Base-by-base conservation (phyloP, 2,888 invertebrate genomes). In the Venusia cambrica region DNA sequence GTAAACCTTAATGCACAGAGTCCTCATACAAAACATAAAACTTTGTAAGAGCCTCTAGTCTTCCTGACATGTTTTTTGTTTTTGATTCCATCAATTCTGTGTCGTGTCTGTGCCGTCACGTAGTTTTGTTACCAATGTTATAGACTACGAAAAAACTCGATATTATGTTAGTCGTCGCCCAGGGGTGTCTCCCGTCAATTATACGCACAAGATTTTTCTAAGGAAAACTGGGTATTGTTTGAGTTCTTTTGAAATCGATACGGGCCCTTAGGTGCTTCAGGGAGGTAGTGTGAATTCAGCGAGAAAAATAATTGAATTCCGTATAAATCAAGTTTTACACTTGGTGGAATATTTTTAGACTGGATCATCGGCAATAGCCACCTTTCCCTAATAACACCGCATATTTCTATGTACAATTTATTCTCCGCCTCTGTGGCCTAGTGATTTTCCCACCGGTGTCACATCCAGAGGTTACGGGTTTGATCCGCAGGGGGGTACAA, bases 141-240 rank as follows among this genome's bases (percentile, higher is more conserved):
- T 61, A 67, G 63, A 56, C 50, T 17, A 14, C 8, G 19, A 26
- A 31, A 32, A 48, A 44, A 48, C 48, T 45, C 45, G 51, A 48
- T 51, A n/a, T n/a, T n/a, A 46, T 55, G 62, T 68, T 67, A 63
- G 57, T 60, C 65, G 57, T 60, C 51, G 50, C 50, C 53, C 48
- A 50, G 39, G 40, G 48, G 51, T 43, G 37, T 42, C 41, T 29
- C 38, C 41, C 54, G 48, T 54, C 64, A 62, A 62, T 57, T 54
- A 57, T 59, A 48, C 45, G 55, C 54, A 51, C 52, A 53, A 58
- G 46, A 42, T 49, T 52, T 50, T 32, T 35, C 34, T 30, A 34
- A 43, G 38, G 43, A 35, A 45, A 51, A 45, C 43, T 27, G 22
- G 37, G 34, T 42, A 48, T 47, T 39, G 32, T 22, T 30, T 35